phyloP scores from a whole-genome alignment of 2,113 vertebrate genomes.

The Corapipo altera region DNA sequence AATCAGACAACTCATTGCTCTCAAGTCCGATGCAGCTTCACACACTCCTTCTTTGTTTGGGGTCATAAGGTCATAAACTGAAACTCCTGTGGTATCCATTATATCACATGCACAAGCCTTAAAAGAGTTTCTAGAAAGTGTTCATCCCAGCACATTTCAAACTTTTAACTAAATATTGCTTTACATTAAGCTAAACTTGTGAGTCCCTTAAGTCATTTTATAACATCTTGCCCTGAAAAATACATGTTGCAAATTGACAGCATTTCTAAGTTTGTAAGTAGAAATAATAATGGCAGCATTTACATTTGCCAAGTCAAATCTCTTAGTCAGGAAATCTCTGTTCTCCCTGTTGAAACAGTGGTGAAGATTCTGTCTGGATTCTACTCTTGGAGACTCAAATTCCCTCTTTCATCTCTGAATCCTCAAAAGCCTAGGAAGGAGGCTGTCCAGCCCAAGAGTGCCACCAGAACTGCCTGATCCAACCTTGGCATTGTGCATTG shows the following conservation, averaged over 20 bases:
- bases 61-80: neutral
- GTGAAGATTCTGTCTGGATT: neutral
- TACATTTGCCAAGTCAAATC: conserved; percentile 21
- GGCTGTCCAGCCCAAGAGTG: rapidly evolving
- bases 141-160: neutral
- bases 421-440: neutral
- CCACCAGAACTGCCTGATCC: neutral
- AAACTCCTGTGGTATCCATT: neutral
- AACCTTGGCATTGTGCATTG: neutral
- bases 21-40: neutral
- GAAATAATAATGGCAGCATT: conserved; percentile 21
- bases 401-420: neutral
- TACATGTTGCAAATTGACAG: neutral
- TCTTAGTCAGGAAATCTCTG: neutral
- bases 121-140: neutral
- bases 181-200: neutral
- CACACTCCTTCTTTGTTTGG: neutral
- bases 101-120: neutral
- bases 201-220: neutral
- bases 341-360: neutral
- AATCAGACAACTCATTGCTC: neutral
- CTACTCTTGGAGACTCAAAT: neutral
- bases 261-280: neutral
- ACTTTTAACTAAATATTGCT: neutral
- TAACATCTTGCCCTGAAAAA: neutral